Conservation (phyloP, 2,113 vertebrate species). For the Sakesphorus luctuosus region DNA sequence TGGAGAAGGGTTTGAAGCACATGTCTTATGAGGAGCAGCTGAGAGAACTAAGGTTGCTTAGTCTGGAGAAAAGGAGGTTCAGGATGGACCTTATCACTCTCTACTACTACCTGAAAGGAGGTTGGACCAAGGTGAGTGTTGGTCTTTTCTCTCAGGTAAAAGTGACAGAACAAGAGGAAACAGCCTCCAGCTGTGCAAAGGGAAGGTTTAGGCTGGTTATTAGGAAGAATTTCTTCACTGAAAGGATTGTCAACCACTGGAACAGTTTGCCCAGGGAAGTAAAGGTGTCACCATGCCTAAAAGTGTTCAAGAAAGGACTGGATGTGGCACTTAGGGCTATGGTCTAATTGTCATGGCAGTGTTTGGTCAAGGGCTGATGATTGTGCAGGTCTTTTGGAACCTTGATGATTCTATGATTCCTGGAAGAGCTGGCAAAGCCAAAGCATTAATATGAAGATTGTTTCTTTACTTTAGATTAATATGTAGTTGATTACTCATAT, state of each 20-base stretch:
- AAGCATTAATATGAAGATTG: not conserved
- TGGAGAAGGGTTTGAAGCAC: not conserved
- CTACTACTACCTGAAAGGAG: not conserved
- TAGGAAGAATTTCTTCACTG: not conserved
- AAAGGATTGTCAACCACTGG: not conserved
- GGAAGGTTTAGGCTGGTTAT: not conserved
- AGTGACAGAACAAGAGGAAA: not conserved
- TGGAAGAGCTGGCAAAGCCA: not conserved
- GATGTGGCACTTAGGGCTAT: not conserved
- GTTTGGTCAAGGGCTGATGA: not conserved
- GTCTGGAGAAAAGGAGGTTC: not conserved
- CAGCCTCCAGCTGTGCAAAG: too few relatives aligned
- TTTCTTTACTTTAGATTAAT: not conserved
- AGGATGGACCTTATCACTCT: fast-evolving
- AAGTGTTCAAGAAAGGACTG: fast-evolving
- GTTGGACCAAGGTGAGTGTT: fast-evolving
- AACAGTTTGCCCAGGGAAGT: not conserved
- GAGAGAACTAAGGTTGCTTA: not conserved
- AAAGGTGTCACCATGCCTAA: not conserved
- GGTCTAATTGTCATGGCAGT: not conserved
- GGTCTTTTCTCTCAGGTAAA: not conserved
- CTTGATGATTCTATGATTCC: not conserved
- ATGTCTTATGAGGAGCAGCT: not conserved
- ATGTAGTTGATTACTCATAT: not conserved
- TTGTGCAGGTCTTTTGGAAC: not conserved